Evolutionary conservation across 2,797 vertebrate species (phyloP), one percentile per base, ranked within the genome.

Genomic region (Scolopax rusticola): DNA sequence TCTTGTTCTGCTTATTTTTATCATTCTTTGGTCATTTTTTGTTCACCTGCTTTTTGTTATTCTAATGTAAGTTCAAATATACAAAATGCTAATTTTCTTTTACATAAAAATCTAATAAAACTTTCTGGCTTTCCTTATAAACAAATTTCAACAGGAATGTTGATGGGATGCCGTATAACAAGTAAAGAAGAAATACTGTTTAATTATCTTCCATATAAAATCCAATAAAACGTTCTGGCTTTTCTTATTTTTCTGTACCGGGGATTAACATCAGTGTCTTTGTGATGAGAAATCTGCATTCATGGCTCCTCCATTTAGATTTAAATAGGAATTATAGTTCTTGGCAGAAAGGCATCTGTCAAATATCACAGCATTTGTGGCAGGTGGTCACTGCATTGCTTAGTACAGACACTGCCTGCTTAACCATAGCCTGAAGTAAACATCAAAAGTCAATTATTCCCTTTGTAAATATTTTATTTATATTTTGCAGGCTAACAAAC

Each of bases 151-250:
- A 89, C 84, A 94, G 82, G 92, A 91, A 83, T 85, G 89, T 91
- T 91, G 94, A 97, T 96, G 83, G 94, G 85, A 87, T 91, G 89
- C 81, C 27, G 61, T 96, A 96, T 87, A 93, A 93, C 83, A 95
- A 96, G 84, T 91, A 95, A 97, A 95, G 88, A 96, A 97, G 94
- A 97, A 96, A 97, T 97, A 95, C 89, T 90, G 87, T 97, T 97
- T 97, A 96, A 97, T 97, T 97, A 97, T 97, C 94, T 90, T 95
- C 92, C 89, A 95, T 96, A 96, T 94, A 97, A 92, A 97, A 96
- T 90, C 79, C 92, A 97, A 94, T 97, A 93, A 96, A 97, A 96
- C 70, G 30, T 95, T 74, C 94, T 89, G 94, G 96, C 75, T 96
- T 97, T 85, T 93, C 83, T 96, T 92, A 94, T 96, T 84, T 95